Conservation (phyloP, 2,797 vertebrate species). For the Syngnathus rostellatus region DNA sequence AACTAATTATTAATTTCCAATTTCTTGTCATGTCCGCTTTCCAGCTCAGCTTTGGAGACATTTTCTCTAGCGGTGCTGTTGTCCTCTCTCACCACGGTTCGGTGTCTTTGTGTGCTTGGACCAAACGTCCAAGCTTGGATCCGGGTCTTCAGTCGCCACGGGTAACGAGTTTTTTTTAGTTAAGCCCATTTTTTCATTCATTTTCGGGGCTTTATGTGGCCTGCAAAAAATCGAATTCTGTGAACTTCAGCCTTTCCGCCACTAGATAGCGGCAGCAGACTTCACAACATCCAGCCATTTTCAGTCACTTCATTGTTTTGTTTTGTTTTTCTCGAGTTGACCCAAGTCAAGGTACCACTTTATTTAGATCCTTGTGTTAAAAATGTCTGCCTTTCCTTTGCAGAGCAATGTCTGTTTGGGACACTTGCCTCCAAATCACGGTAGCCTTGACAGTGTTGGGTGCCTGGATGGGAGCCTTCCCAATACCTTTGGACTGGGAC, state of each 20-base stretch:
- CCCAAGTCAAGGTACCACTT: too few species aligned
- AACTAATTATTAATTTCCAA: neutral
- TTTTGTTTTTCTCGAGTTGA: too few species aligned
- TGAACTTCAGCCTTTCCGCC: too few species aligned
- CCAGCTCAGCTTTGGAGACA: conserved; percentile 83
- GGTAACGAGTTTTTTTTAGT: conserved; percentile 55
- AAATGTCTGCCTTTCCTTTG: neutral
- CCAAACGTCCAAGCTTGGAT: conserved; percentile 92
- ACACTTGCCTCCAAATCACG: conserved; percentile 90
- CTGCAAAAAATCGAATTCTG: too few species aligned
- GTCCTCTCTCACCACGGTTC: conserved; percentile 84
- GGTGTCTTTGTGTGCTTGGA: conserved; percentile 88
- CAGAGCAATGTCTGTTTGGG: conserved; percentile 90
- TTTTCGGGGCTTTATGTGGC: too few species aligned
- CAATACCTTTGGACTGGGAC: conserved; percentile 75
- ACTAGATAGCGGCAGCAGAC: too few species aligned
- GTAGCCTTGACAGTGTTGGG: conserved; percentile 80
- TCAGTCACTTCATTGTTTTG: too few species aligned
- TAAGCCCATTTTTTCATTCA: too few species aligned
- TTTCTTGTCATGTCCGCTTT: neutral
- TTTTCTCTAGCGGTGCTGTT: conserved; percentile 86
- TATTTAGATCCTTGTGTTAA: neutral
- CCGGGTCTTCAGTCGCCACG: conserved; percentile 90
- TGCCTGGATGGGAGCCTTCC: conserved; percentile 91
- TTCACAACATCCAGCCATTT: too few species aligned